Evolutionary conservation across 2,888 invertebrate genomes (phyloP).

Genomic region (Sipha maydis): DNA sequence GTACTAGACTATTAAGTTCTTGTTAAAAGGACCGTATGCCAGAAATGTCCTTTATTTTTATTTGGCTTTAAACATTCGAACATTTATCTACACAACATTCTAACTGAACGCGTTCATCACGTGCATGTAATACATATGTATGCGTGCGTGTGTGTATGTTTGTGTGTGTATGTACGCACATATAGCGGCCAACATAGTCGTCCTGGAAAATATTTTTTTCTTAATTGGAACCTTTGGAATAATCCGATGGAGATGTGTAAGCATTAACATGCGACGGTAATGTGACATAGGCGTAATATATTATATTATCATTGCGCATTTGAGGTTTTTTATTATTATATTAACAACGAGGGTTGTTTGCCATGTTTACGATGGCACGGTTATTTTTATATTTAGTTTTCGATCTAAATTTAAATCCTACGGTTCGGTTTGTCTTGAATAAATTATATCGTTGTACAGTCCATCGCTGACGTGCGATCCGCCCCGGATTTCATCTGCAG

Average conservation of each 20-base stretch:
- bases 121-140: no score
- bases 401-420: no score
- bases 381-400: no score
- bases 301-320: no score
- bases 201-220: not conserved
- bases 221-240: not conserved
- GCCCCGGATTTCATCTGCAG: no score
- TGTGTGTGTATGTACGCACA: not conserved
- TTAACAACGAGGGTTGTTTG: no score
- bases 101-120: conserved; percentile 13
- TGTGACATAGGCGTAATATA: no score
- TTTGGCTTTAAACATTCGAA: conserved; percentile 3
- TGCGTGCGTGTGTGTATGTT: not conserved
- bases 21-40: conserved; percentile 30
- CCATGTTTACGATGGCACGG: no score
- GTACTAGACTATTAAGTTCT: conserved; percentile 43
- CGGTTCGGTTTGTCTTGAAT: no score
- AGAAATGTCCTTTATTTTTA: conserved; percentile 37
- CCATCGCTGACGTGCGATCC: no score
- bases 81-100: conserved; percentile 4
- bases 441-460: no score
- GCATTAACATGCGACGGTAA: not conserved
- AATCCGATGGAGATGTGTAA: not conserved
- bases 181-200: not conserved
- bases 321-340: no score